Base-by-base conservation (phyloP, 2,113 vertebrate genomes). In the Spea bombifrons region DNA sequence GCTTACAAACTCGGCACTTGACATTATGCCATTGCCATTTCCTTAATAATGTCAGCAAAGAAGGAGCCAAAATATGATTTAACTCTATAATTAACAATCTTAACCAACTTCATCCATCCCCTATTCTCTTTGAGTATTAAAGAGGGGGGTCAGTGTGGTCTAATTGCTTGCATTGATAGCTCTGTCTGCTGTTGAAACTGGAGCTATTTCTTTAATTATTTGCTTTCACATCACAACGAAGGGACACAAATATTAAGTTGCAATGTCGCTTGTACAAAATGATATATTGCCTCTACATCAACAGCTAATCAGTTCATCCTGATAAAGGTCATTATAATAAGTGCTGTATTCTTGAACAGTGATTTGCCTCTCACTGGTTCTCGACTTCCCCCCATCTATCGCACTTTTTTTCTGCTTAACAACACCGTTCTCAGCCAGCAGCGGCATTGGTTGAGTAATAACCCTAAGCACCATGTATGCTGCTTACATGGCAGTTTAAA, bases 391-490 rank as follows among this genome's bases (percentile, higher is more conserved):
- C 83, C 83, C 82, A 78, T 84, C 82, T 78, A 83, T 85, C 55
- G 49, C 69, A 66, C 48, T 81, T 89, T 86, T 88, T 84, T 85
- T 79, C 43, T 47, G 83, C 88, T 89, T 88, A 89, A 90, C 88
- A 89, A 89, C 90, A 88, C 88, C 90, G 87, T 88, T 85, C 69
- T 81, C 73, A 88, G 91, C 90, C 91, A 91, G 83, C 83, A 79
- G 86, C 74, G 78, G 82, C 86, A 84, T 89, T 88, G 87, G 86
- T 84, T 89, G 86, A 78, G 88, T 85, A 89, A 89, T 86, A 86
- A 87, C 86, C 87, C 88, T 88, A 89, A 92, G 88, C 89, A 88
- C 89, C 88, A 87, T 87, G 90, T 90, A 86, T 64, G 83, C 85
- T 77, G 85, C 87, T 89, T 84, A 81, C 17, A 44, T 80, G 75